phyloP scores from a whole-genome alignment of 2,888 invertebrate genomes.

The Chymomyza amoena region DNA sequence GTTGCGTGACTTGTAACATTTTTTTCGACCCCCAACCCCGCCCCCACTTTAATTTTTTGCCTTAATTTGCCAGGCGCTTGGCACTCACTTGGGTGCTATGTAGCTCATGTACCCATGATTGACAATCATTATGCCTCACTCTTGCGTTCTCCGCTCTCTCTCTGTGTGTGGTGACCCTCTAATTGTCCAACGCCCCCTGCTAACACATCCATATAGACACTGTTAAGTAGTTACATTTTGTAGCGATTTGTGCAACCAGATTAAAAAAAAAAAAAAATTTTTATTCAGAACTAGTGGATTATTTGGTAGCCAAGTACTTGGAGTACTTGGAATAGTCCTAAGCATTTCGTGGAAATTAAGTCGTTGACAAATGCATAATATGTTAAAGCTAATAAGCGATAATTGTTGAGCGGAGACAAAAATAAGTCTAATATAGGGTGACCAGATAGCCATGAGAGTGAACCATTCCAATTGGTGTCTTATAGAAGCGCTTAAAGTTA shows the following conservation, averaged over 20 bases:
- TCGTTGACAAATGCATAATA: too few relatives aligned
- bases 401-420: too few relatives aligned
- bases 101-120: constrained; percentile 4
- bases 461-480: too few relatives aligned
- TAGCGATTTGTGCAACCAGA: constrained; percentile 52
- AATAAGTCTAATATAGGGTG: too few relatives aligned
- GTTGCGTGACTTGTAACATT: constrained; percentile 75
- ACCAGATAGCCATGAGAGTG: too few relatives aligned
- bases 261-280: too few relatives aligned
- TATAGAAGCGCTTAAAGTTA: too few relatives aligned
- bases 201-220: constrained; percentile 54
- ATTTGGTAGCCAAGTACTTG: too few relatives aligned
- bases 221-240: constrained; percentile 72
- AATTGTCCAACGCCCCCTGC: neutral
- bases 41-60: constrained; percentile 26
- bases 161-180: neutral
- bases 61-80: constrained; percentile 61
- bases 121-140: neutral
- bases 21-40: constrained; percentile 14
- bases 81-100: constrained; percentile 8
- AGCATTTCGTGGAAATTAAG: too few relatives aligned
- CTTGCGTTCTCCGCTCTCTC: neutral
- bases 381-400: too few relatives aligned
- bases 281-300: too few relatives aligned
- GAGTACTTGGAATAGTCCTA: too few relatives aligned